Percentiles rank a stretch among this genome's conserved stretches.
These are phyloP conservation scores for Bucorvus abyssinicus DNA, from an alignment of 2,797 vertebrate genomes.

Conservation along the genomic window DNA sequence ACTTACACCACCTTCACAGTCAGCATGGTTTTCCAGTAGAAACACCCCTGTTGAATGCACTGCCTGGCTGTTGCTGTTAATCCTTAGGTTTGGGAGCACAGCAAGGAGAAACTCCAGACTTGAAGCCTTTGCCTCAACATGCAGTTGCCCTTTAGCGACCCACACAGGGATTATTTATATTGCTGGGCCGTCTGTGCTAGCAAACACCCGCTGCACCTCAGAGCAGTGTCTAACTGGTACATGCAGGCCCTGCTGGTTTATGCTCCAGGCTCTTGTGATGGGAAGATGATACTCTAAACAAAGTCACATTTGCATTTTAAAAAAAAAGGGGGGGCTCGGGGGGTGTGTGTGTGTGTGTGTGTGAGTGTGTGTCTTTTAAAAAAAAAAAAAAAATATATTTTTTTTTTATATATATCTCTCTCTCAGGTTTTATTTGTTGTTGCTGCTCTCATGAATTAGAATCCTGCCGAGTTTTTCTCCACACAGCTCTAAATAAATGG, in stretches of 20 bases:
- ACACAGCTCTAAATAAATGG: background rate
- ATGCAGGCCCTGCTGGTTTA: background rate
- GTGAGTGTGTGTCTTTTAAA: background rate
- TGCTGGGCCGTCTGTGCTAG: accelerated
- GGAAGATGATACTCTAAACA: background rate
- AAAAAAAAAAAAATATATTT: too few relatives aligned
- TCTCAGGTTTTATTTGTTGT: constrained; percentile 37
- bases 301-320: background rate
- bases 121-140: background rate
- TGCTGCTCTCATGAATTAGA: background rate
- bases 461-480: background rate
- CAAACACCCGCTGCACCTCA: accelerated
- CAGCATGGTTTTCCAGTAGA: background rate
- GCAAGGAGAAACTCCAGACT: background rate
- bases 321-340: background rate
- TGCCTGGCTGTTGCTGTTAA: background rate
- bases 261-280: background rate
- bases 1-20: background rate
- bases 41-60: background rate
- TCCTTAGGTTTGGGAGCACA: background rate
- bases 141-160: background rate
- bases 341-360: too few relatives aligned
- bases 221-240: accelerated
- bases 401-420: too few relatives aligned
- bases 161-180: background rate